A percentile compares a stretch with the other conserved stretches of the same genome.
Evolutionary conservation across 2,113 vertebrate genomes (phyloP).

Genomic region (Mugil cephalus): DNA sequence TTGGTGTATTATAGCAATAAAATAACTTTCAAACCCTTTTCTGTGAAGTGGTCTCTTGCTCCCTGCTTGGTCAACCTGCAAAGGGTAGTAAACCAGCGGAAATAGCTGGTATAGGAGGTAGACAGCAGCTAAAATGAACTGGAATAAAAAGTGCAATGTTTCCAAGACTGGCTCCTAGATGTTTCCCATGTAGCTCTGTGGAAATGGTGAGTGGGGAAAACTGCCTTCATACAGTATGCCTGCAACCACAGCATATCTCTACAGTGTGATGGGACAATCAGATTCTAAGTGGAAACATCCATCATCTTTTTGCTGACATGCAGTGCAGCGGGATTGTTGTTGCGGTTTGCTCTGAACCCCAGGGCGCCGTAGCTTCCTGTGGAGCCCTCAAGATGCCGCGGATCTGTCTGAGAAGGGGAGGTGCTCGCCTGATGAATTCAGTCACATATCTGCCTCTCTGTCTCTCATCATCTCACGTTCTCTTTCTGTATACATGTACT

Average conservation of each 20-base stretch:
- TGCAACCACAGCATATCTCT: background rate
- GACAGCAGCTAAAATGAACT: too few species aligned
- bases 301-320: background rate
- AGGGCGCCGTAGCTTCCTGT: background rate
- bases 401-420: too few species aligned
- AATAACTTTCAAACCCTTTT: too few species aligned
- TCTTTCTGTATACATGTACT: conserved; percentile 3
- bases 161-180: too few species aligned
- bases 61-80: too few species aligned
- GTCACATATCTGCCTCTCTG: background rate
- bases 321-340: background rate
- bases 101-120: too few species aligned
- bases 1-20: too few species aligned
- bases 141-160: too few species aligned
- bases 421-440: background rate
- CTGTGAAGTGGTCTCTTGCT: too few species aligned
- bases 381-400: background rate
- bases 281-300: background rate
- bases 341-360: background rate
- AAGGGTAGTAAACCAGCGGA: too few species aligned
- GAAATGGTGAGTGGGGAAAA: background rate
- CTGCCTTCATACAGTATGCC: background rate
- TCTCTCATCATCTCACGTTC: background rate
- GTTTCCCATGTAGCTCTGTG: background rate
- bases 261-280: background rate